Evolutionary conservation across 2,888 invertebrate genomes (phyloP), one percentile per base, ranked within the genome.

Genomic region (Pachydiplax longipennis): DNA sequence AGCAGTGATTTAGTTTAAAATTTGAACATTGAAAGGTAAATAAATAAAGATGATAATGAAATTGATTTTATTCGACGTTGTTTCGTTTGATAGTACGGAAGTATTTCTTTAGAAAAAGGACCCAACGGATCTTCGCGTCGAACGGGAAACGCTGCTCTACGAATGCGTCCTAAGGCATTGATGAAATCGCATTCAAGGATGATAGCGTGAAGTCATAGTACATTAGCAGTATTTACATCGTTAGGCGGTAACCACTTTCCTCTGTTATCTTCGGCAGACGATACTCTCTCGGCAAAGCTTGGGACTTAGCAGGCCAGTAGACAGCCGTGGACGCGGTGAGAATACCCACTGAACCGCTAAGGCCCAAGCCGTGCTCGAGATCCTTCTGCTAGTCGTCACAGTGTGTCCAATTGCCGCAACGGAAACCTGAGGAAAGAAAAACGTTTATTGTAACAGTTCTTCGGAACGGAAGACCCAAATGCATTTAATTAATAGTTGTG

Each of bases 221-320:
- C n/a, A 53, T 48, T 53, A 53, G 3, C 53, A 53, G 53, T 18
- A 18, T 18, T 53, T 53, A 53, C 53, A 3, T 53, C 53, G 18
- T 18, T 44, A 10, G n/a, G 10, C 10, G 10, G 6, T 44, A 65
- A 2, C 65, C n/a, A 22, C 8, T 65, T 73, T 80, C 37, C 58
- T 25, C 48, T 40, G 37, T 61, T 25, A 31, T 37, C 15, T 22
- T 53, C 37, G 13, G 35, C 5, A 37, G 90, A 15, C 44, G 81
- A 81, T 81, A 53, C 81, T 81, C 81, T 93, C 94, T 93, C 92
- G 92, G 94, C 95, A 95, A 94, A 95, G 95, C 96, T 97, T 96
- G 97, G 97, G 97, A 97, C 97, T 97, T 97, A 97, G 97, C 96
- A 97, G 97, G 97, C 97, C 97, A 97, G 97, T 97, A 97, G 96